These are phyloP conservation scores for Montifringilla adamsi DNA, from an alignment of 2,113 vertebrate species.

Conservation along the genomic window DNA sequence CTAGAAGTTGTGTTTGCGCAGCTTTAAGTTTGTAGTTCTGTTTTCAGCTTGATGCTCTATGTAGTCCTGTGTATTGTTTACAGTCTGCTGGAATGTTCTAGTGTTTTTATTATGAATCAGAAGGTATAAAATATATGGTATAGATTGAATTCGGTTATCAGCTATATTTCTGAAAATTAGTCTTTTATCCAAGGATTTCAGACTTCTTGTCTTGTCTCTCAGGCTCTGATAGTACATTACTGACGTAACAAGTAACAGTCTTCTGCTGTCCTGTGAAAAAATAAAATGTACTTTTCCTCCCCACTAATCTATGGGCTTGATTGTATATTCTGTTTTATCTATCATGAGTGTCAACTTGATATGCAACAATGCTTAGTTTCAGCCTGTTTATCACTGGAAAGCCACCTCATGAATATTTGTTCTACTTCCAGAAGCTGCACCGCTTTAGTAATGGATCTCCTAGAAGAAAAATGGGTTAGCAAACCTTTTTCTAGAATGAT, in stretches of 20 bases:
- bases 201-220: neutral
- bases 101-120: neutral
- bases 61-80: neutral
- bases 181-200: neutral
- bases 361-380: neutral
- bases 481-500: constrained; percentile 9
- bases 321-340: constrained; percentile 18
- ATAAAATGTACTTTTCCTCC: neutral
- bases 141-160: neutral
- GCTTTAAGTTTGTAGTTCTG: neutral
- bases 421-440: neutral
- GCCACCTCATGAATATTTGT: constrained; percentile 17
- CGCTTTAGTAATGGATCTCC: neutral
- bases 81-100: neutral
- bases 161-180: neutral
- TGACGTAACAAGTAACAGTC: neutral
- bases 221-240: neutral
- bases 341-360: neutral
- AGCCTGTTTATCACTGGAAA: constrained; percentile 1
- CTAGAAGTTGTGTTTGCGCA: neutral
- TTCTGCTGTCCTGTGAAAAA: neutral
- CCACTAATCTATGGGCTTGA: neutral
- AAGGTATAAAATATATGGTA: neutral
- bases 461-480: constrained; percentile 1
- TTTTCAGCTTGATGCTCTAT: neutral